Conservation (phyloP, 2,888 invertebrate genomes). For the Tuberolachnus salignus region DNA sequence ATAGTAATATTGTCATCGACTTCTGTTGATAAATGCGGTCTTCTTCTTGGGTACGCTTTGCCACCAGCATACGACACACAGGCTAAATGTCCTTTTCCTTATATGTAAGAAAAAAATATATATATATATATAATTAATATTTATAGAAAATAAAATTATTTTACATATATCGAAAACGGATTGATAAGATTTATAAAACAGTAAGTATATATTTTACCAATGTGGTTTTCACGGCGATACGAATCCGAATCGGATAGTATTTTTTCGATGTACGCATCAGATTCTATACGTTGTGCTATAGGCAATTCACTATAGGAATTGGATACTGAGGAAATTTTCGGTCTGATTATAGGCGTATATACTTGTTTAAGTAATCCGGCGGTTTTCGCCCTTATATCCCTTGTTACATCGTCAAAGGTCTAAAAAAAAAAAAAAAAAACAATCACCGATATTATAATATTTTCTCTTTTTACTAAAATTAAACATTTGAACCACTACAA, state of each 20-base stretch:
- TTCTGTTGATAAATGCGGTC: conserved; percentile 72
- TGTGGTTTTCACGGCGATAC: conserved; percentile 39
- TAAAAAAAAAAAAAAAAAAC: conserved; percentile 63
- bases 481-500: too few relatives aligned
- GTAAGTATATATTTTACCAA: conserved; percentile 28
- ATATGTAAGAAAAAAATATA: conserved; percentile 57
- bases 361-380: conserved; percentile 76
- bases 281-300: conserved; percentile 70
- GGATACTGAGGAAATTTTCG: conserved; percentile 57
- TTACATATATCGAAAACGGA: background rate
- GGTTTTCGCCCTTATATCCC: conserved; percentile 79
- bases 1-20: conserved; percentile 74
- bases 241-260: conserved; percentile 44
- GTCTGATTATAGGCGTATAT: conserved; percentile 69
- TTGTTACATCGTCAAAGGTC: conserved; percentile 83
- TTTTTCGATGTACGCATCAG: conserved; percentile 70
- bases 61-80: conserved; percentile 84
- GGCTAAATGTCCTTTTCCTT: conserved; percentile 83
- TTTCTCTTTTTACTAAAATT: background rate
- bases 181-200: background rate
- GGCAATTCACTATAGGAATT: conserved; percentile 67
- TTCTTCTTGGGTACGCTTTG: conserved; percentile 77
- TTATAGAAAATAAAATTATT: too few relatives aligned
- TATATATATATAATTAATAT: background rate
- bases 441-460: background rate